Evolutionary conservation across 1,140 invertebrate species (phyloP), one percentile per base, ranked within the genome.

Genomic region (Drosophila tropicalis): DNA sequence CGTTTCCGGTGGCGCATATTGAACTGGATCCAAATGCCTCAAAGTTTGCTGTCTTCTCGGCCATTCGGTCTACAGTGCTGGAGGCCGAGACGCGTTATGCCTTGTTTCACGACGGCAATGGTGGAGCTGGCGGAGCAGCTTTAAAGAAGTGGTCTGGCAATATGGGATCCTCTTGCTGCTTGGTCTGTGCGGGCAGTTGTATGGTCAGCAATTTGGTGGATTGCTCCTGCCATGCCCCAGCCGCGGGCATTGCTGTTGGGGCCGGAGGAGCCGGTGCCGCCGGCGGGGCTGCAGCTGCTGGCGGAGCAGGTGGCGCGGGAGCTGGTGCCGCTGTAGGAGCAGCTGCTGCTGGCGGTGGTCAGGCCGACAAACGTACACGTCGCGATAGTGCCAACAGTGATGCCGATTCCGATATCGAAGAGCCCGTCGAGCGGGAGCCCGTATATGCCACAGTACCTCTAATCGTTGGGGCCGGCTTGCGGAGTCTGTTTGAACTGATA

Each of bases 401-500:
- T 72, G 91, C 76, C 5, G 91, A 92, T 36, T 82, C 77, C 19
- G 91, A 92, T 32, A 81, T 76, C 4, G 91, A 92, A 32, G 91
- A 92, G 63, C 71, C 61, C 10, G 70, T 77, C 44, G 91, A 92
- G 51, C 79, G 90, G 29, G 90, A 92, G 29, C 71, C 77, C 0
- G 72, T 83, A 1, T 78, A 92, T 29, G 83, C 80, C 19, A 84
- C 84, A 9, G 90, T 92, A 1, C 91, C 91, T 2, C 76, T 98
- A 94, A 96, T 99, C 92, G 97, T 99, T 81, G 96, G 97, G 60
- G 95, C 99, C 73, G 98, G 98, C 3, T 93, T 99, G 67, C 95
- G 95, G 87, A 97, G 97, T 69, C 96, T 99, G 5, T 98, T 99
- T 93, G 96, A 98, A 80, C 93, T 99, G 19, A 97, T 99, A 71